These are phyloP conservation scores for Grapholita molesta DNA, from an alignment of 1,140 invertebrate species.

Conservation along the genomic window DNA sequence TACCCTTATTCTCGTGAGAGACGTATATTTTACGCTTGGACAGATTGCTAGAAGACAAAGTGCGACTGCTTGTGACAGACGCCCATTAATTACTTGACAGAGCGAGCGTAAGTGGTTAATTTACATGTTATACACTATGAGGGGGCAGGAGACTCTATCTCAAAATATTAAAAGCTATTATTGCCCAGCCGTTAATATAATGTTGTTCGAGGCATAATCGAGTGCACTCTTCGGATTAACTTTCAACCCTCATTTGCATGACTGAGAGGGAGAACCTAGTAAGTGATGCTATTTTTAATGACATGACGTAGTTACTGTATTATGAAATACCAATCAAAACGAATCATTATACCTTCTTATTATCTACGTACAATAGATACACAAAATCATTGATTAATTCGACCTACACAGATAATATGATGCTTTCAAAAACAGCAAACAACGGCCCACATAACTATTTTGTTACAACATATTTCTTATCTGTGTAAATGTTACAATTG, in stretches of 20 bases:
- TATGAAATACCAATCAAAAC: no score
- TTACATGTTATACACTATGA: not conserved
- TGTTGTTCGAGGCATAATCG: not conserved
- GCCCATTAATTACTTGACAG: constrained; percentile 2
- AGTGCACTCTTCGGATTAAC: not conserved
- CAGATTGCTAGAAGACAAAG: not conserved
- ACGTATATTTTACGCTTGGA: not conserved
- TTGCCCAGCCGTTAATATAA: not conserved
- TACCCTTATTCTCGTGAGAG: not conserved
- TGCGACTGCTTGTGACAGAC: not conserved
- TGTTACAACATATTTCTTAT: no score
- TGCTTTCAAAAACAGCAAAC: no score
- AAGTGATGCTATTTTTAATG: not conserved
- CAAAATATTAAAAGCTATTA: not conserved
- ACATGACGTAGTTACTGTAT: no score
- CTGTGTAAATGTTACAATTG: no score
- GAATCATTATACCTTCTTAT: no score
- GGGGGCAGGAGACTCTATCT: not conserved
- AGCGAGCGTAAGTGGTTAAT: constrained; percentile 2
- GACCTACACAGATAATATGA: no score
- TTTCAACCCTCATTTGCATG: not conserved
- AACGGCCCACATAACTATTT: no score
- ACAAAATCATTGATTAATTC: no score
- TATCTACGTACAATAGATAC: no score
- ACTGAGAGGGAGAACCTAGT: not conserved